Evolutionary conservation across 2,113 vertebrate species (phyloP).

Genomic region (Tonatia bakeri): DNA sequence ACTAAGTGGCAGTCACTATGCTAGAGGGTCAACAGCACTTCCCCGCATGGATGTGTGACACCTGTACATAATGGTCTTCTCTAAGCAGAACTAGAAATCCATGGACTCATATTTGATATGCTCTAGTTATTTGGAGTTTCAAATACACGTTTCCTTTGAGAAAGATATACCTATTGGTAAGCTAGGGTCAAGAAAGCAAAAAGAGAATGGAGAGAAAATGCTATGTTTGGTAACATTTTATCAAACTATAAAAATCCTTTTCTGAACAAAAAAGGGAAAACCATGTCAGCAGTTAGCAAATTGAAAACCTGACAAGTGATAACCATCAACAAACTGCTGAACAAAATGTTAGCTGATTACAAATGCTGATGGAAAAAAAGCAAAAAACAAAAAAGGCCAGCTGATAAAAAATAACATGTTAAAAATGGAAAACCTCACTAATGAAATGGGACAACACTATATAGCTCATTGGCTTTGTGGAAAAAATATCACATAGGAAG

Average conservation of each 20-base stretch:
- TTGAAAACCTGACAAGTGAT: slow-evolving; percentile 71
- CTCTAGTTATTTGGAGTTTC: neutral
- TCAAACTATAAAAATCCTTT: slow-evolving; percentile 50
- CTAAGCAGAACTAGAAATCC: neutral
- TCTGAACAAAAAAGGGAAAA: slow-evolving; percentile 44
- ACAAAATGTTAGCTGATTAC: slow-evolving; percentile 73
- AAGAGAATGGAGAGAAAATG: neutral
- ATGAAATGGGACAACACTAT: slow-evolving; percentile 63
- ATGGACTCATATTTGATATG: neutral
- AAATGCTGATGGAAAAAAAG: slow-evolving; percentile 43
- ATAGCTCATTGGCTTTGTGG: slow-evolving; percentile 52
- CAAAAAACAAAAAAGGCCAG: slow-evolving; percentile 58
- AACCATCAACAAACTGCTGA: slow-evolving; percentile 74
- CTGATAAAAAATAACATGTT: slow-evolving; percentile 75
- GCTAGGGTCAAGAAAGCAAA: neutral
- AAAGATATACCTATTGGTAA: neutral
- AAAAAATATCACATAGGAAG: slow-evolving; percentile 45
- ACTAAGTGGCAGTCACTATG: neutral
- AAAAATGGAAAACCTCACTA: slow-evolving; percentile 65
- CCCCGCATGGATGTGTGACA: neutral
- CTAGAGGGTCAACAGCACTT: fast-evolving
- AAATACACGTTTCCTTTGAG: neutral
- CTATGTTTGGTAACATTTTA: neutral
- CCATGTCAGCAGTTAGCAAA: slow-evolving; percentile 66
- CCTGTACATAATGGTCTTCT: neutral